A percentile compares a stretch with the other conserved stretches of the same genome.
Evolutionary conservation across 1,140 invertebrate genomes (phyloP).

Genomic region (Drosophila hydei): DNA sequence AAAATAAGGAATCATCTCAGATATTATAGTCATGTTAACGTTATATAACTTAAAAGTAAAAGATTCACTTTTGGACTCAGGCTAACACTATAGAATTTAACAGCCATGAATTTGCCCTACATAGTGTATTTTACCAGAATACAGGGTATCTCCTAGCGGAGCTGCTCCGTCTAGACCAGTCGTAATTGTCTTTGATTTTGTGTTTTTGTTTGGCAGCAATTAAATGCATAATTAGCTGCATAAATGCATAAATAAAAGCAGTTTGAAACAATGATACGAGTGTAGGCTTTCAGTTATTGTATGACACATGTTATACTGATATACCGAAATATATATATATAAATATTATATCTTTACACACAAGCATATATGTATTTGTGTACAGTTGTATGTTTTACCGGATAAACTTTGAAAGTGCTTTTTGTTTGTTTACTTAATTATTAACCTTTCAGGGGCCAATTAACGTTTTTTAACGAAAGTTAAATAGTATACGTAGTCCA

Average conservation of each 20-base stretch:
- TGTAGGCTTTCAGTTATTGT: conserved; percentile 12
- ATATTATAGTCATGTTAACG: too few relatives aligned
- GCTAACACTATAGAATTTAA: too few relatives aligned
- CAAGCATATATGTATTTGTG: background rate
- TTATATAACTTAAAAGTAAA: too few relatives aligned
- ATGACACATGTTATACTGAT: conserved; percentile 19
- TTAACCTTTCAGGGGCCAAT: conserved; percentile 4
- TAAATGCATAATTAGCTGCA: conserved; percentile 76
- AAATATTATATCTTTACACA: background rate
- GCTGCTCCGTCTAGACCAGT: too few relatives aligned
- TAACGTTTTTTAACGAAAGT: background rate
- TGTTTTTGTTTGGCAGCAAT: conserved; percentile 70
- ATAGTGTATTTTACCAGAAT: too few relatives aligned
- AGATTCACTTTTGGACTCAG: too few relatives aligned
- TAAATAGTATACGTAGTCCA: too few relatives aligned
- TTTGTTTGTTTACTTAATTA: conserved; percentile 11
- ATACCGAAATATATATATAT: background rate
- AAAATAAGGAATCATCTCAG: too few relatives aligned
- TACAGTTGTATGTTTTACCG: conserved; percentile 53
- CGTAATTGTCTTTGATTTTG: background rate
- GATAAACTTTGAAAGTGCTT: conserved; percentile 42
- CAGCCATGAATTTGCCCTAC: too few relatives aligned
- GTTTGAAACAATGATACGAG: conserved; percentile 32
- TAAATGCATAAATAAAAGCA: conserved; percentile 70
- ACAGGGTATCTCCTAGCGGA: too few relatives aligned